Conservation (phyloP, 2,797 vertebrate species). For the Coendou prehensilis region DNA sequence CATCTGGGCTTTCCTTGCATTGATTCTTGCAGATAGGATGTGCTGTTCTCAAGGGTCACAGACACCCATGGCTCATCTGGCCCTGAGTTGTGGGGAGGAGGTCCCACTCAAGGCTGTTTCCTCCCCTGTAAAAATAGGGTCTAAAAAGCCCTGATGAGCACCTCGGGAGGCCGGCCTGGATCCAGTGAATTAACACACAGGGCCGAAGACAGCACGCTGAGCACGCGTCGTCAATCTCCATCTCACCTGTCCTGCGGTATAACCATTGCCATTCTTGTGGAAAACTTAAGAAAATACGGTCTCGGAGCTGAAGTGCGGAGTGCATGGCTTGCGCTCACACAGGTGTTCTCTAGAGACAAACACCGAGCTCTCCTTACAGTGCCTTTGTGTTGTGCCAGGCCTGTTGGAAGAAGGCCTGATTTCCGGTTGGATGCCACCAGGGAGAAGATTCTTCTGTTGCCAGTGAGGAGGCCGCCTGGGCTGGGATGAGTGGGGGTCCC, state of each 20-base stretch:
- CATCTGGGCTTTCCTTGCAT: not conserved
- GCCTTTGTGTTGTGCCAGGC: not conserved
- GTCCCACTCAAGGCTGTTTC: not conserved
- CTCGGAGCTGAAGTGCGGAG: not conserved
- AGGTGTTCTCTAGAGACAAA: not conserved
- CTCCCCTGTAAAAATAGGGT: not conserved
- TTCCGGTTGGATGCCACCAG: not conserved
- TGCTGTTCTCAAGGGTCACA: too few species aligned
- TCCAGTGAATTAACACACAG: not conserved
- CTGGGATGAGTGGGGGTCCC: too few species aligned
- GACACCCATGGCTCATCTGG: not conserved
- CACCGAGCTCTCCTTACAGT: not conserved
- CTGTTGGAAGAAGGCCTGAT: not conserved
- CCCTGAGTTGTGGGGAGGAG: not conserved
- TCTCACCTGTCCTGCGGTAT: not conserved
- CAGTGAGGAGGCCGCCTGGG: not conserved
- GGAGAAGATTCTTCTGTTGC: not conserved
- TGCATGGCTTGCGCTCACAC: not conserved
- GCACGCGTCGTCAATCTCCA: not conserved
- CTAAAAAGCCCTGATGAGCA: not conserved
- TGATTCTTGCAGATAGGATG: not conserved
- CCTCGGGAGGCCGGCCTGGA: not conserved
- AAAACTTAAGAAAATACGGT: not conserved
- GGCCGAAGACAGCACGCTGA: not conserved
- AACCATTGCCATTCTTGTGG: not conserved